These are phyloP conservation scores for Caerostris extrusa DNA, from an alignment of 1,140 invertebrate genomes.

Conservation along the genomic window DNA sequence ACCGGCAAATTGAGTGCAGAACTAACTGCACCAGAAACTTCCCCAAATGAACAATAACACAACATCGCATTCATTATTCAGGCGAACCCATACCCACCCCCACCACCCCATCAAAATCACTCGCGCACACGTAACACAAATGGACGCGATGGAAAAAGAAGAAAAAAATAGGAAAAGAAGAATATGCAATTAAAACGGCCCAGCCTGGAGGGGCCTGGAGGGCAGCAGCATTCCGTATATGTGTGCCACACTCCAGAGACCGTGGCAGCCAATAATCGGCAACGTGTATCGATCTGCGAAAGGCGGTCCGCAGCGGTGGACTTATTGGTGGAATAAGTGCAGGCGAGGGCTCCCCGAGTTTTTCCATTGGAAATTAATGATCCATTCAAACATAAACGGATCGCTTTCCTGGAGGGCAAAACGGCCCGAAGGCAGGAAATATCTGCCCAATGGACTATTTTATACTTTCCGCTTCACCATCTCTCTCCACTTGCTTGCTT, in stretches of 20 bases:
- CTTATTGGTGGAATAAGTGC: slow-evolving; percentile 69
- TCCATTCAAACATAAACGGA: slow-evolving; percentile 75
- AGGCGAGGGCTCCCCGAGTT: background rate
- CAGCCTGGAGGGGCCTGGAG: slow-evolving; percentile 18
- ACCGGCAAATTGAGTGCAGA: slow-evolving; percentile 53
- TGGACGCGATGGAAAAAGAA: background rate
- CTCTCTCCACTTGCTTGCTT: background rate
- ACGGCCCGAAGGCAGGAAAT: slow-evolving; percentile 50
- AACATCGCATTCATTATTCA: slow-evolving; percentile 66
- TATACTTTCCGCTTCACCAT: slow-evolving; percentile 70
- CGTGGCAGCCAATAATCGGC: slow-evolving; percentile 36
- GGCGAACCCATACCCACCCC: background rate
- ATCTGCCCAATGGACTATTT: slow-evolving; percentile 75
- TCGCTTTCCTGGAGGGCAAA: slow-evolving; percentile 64
- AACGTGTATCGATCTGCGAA: slow-evolving; percentile 31
- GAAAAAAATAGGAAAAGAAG: background rate
- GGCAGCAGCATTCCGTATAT: background rate
- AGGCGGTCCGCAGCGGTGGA: slow-evolving; percentile 27
- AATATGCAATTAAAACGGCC: slow-evolving; percentile 64
- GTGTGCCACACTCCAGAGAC: slow-evolving; percentile 56
- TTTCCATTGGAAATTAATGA: slow-evolving; percentile 76
- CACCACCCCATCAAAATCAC: background rate
- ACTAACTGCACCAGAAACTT: background rate
- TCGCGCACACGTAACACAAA: slow-evolving; percentile 39
- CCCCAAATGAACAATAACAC: slow-evolving; percentile 58